Conservation (phyloP, 2,888 invertebrate species). For the Xestia c-nigrum region DNA sequence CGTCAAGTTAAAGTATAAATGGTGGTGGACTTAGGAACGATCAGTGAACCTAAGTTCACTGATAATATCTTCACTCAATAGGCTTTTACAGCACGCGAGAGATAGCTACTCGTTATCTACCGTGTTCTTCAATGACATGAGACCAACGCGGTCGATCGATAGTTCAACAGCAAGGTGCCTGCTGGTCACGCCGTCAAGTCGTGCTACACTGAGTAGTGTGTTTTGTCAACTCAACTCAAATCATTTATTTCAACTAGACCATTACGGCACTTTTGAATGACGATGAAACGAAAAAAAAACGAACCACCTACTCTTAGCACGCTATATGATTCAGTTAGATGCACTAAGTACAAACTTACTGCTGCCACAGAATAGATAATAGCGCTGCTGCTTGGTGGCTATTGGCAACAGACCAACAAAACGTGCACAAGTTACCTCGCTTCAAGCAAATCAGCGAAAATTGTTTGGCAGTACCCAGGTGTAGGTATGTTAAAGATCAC, state of each 20-base stretch:
- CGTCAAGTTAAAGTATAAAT: background rate
- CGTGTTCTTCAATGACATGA: background rate
- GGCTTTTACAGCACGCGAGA: background rate
- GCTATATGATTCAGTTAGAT: background rate
- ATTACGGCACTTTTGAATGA: no score
- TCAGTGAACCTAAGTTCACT: background rate
- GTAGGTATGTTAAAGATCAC: background rate
- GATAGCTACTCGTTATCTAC: slow-evolving; percentile 6
- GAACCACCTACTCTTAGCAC: background rate
- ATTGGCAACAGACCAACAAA: background rate
- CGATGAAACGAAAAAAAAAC: no score
- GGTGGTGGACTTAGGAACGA: background rate
- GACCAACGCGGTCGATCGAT: slow-evolving; percentile 8
- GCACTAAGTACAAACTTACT: background rate
- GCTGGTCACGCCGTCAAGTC: slow-evolving; percentile 5
- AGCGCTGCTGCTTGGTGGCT: background rate
- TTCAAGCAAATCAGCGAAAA: no score
- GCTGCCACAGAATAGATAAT: background rate
- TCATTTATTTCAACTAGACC: no score
- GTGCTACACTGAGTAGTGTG: background rate
- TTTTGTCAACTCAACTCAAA: background rate
- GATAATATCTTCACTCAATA: background rate
- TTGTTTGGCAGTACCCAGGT: background rate
- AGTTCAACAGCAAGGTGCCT: slow-evolving; percentile 6
- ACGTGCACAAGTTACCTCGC: background rate